A percentile compares a stretch with the other conserved stretches of the same genome.
phyloP scores from a whole-genome alignment of 2,888 invertebrate genomes.

The Drosophila melanosoma region DNA sequence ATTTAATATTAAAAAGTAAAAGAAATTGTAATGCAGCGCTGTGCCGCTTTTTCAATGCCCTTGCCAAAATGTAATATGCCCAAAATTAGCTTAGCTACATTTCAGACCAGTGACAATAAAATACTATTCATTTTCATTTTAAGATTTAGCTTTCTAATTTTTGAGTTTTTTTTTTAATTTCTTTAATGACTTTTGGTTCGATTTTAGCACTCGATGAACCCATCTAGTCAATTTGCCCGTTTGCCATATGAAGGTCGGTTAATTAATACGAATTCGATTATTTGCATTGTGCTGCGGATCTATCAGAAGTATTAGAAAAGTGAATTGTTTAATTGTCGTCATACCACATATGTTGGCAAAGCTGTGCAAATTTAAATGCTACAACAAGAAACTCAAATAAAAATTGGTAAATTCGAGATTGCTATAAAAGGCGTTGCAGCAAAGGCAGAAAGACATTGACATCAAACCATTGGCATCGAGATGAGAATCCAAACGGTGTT shows the following conservation, averaged over 20 bases:
- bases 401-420: not conserved
- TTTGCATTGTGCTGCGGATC: not conserved
- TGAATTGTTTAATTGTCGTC: not conserved
- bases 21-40: not conserved
- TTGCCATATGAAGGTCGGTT: not conserved
- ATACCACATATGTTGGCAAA: constrained; percentile 6
- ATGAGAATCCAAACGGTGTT: constrained; percentile 31
- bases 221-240: not conserved
- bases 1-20: not conserved
- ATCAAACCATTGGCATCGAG: not conserved
- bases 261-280: not conserved
- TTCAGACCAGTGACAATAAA: not conserved
- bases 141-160: too few species aligned
- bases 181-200: too few species aligned
- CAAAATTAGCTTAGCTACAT: not conserved
- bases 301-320: not conserved
- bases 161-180: too few species aligned
- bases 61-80: not conserved
- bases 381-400: not conserved
- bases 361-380: constrained; percentile 5
- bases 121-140: not conserved
- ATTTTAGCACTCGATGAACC: too few species aligned
- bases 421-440: constrained; percentile 13
- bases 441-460: constrained; percentile 3
- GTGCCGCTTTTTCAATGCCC: not conserved